Evolutionary conservation across 2,113 vertebrate species (phyloP), one percentile per base, ranked within the genome.

Genomic region (Sphyrna mokarran): DNA sequence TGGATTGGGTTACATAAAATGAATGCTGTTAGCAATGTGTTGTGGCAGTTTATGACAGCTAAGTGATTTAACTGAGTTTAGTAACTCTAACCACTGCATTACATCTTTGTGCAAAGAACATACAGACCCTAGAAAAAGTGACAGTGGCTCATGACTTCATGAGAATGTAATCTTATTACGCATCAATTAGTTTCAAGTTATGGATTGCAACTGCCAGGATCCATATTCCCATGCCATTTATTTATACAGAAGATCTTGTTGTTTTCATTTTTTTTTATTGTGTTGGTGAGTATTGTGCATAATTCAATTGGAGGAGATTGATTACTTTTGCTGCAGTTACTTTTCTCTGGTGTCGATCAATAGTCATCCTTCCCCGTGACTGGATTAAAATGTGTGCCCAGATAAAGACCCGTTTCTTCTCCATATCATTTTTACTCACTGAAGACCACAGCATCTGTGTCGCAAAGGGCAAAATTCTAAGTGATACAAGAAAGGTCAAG

Each of bases 21-120:
- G 93, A 95, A 95, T 95, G 93, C 40, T 72, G 37, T 95, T 48
- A 69, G 66, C 68, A 72, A 95, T 43, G n/a, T 20, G 20, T 70
- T 68, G 63, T 69, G 91, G 66, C 91, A 94, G 91, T 70, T 94
- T 94, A 43, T 94, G 91, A 70, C 63, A 94, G 91, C 91, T 23
- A 94, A 94, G 91, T 69, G 91, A 40, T 69, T 94, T 94, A 70
- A 94, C 91, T 70, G 91, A 70, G 20, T 94, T 69, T 10, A 94
- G 91, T 94, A 68, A 63, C 91, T 58, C 63, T 70, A 70, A 94
- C 66, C 91, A 68, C 37, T 72, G 68, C 69, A 48, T 72, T 95
- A 33, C 43, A 95, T 37, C 26, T 72, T 72, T 6, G 20, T 72
- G 18, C 37, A 66, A 91, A 66, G 58, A 66, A 66, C 58, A 0